Conservation (phyloP, 2,888 invertebrate genomes). For the Tribolium freemani region DNA sequence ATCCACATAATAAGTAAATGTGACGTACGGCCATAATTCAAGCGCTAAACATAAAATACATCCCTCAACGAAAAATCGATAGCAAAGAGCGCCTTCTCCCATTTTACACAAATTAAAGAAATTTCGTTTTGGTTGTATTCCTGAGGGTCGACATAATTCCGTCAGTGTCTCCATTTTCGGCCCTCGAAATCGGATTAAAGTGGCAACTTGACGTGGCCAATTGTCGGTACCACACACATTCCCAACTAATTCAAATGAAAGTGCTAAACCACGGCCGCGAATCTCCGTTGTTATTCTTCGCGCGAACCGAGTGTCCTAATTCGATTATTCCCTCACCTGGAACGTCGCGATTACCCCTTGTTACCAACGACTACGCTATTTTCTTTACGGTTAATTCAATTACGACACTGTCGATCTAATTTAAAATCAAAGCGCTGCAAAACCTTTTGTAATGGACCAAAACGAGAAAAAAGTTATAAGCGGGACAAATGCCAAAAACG, state of each 20-base stretch:
- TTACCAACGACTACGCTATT: constrained; percentile 23
- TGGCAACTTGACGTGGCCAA: constrained; percentile 8
- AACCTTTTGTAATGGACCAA: not conserved
- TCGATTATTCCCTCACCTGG: constrained; percentile 38
- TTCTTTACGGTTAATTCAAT: constrained; percentile 32
- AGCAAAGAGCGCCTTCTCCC: not conserved
- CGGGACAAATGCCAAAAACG: not conserved
- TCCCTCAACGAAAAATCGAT: constrained; percentile 15
- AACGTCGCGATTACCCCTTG: constrained; percentile 18
- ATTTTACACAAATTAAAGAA: constrained; percentile 10
- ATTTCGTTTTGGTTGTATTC: not conserved
- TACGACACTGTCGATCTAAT: constrained; percentile 16
- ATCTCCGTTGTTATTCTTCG: constrained; percentile 20
- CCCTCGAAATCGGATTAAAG: constrained; percentile 13
- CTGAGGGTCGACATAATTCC: constrained; percentile 1
- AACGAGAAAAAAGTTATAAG: not conserved
- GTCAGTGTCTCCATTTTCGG: not conserved
- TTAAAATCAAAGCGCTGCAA: constrained; percentile 20
- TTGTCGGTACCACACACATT: constrained; percentile 1
- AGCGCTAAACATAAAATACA: constrained; percentile 14
- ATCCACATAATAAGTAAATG: constrained; percentile 20
- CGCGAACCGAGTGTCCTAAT: constrained; percentile 11
- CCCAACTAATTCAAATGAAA: not conserved
- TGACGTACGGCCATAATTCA: constrained; percentile 22
- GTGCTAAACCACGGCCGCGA: not conserved